Percentiles rank a stretch among this genome's conserved stretches.
Conservation (phyloP, 2,888 invertebrate species). For the Ditula angustiorana region DNA sequence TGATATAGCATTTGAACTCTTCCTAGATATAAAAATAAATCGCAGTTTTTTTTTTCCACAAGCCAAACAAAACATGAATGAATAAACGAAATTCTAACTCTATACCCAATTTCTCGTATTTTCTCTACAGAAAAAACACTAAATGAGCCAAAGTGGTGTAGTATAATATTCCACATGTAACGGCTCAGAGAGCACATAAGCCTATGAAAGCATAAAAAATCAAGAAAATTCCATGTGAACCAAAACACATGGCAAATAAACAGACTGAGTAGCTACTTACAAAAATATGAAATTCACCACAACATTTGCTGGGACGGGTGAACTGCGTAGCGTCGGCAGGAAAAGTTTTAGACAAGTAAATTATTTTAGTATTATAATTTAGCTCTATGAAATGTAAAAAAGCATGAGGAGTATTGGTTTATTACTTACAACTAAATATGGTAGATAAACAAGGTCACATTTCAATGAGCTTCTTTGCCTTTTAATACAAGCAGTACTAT, state of each 20-base stretch:
- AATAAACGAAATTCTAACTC: background rate
- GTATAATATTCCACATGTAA: conserved; percentile 77
- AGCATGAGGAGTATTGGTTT: too few relatives aligned
- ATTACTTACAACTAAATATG: too few relatives aligned
- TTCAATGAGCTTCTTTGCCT: too few relatives aligned
- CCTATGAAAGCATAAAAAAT: conserved; percentile 84
- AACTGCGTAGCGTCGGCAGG: conserved; percentile 62
- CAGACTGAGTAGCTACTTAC: conserved; percentile 84
- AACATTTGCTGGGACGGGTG: conserved; percentile 82
- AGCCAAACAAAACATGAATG: background rate
- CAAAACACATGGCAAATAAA: conserved; percentile 84
- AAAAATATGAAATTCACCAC: conserved; percentile 86
- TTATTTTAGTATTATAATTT: background rate
- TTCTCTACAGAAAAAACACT: conserved; percentile 41
- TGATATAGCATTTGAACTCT: too few relatives aligned
- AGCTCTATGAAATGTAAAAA: too few relatives aligned
- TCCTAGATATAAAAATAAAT: background rate
- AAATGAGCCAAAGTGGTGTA: conserved; percentile 74
- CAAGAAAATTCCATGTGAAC: conserved; percentile 84
- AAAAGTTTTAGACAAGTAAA: background rate
- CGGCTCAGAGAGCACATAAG: conserved; percentile 68
- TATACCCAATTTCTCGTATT: conserved; percentile 1
- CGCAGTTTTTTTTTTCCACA: background rate
- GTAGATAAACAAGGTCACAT: too few relatives aligned
- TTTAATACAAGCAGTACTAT: too few relatives aligned